A percentile compares a stretch with the other conserved stretches of the same genome.
phyloP scores from a whole-genome alignment of 1,140 invertebrate species.

The Teleogryllus occipitalis region DNA sequence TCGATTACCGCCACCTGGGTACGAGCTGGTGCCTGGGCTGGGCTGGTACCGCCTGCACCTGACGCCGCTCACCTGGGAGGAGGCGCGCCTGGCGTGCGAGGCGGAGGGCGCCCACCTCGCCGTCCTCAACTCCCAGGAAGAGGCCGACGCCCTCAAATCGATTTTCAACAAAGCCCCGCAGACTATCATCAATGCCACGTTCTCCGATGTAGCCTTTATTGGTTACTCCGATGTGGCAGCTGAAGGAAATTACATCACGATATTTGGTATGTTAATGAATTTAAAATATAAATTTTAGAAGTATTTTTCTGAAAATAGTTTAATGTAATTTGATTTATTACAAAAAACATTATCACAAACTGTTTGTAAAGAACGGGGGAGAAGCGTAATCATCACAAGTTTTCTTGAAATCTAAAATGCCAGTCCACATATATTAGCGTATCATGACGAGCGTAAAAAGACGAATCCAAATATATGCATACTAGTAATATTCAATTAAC shows the following conservation, averaged over 20 bases:
- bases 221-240: not conserved
- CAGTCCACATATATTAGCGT: too few species aligned
- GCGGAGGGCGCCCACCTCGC: conserved; percentile 12
- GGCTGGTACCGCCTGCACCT: conserved; percentile 14
- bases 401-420: too few species aligned
- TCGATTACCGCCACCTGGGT: not conserved
- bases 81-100: conserved; percentile 1
- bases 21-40: conserved; percentile 10
- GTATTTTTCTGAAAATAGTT: too few species aligned
- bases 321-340: too few species aligned
- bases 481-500: too few species aligned
- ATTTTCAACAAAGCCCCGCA: not conserved
- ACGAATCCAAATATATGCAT: too few species aligned
- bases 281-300: too few species aligned
- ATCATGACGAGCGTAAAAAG: too few species aligned
- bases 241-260: not conserved
- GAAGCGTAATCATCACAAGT: too few species aligned
- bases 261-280: not conserved
- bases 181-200: not conserved
- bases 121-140: conserved; percentile 8
- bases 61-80: conserved; percentile 8
- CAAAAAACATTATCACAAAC: too few species aligned
- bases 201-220: not conserved
- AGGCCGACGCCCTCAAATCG: not conserved
- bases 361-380: too few species aligned